phyloP scores from a whole-genome alignment of 2,888 invertebrate genomes.

The Cataglyphis cursor region DNA sequence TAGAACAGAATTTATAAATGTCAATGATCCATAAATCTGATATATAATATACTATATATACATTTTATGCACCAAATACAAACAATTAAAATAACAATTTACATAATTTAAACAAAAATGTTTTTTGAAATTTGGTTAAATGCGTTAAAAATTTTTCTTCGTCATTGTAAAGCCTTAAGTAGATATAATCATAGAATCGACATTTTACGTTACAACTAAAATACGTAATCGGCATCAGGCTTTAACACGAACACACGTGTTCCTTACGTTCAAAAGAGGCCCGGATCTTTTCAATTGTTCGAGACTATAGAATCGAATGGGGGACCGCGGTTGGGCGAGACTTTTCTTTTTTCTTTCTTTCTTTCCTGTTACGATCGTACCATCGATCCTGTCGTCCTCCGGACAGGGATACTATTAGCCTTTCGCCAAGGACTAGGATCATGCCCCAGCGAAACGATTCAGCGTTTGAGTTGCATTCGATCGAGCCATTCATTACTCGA shows the following conservation, averaged over 20 bases:
- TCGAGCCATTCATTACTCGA: conserved; percentile 73
- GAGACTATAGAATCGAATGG: conserved; percentile 40
- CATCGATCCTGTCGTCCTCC: conserved; percentile 61
- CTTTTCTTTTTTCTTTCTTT: conserved; percentile 43
- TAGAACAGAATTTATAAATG: neutral
- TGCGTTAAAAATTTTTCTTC: neutral
- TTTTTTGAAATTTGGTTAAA: neutral
- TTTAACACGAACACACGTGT: conserved; percentile 22
- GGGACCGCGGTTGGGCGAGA: neutral
- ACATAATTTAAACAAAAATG: neutral
- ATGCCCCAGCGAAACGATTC: conserved; percentile 66
- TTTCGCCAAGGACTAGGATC: conserved; percentile 68
- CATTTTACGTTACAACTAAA: neutral
- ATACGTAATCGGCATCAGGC: conserved; percentile 7
- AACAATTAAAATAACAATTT: conserved; percentile 7
- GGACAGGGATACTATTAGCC: conserved; percentile 68
- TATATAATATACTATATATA: neutral
- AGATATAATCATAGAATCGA: neutral
- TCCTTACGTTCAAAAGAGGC: conserved; percentile 21
- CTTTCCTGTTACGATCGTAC: conserved; percentile 49
- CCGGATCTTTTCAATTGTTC: conserved; percentile 28
- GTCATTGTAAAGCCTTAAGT: neutral
- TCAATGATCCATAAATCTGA: neutral
- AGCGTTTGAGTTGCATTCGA: conserved; percentile 62
- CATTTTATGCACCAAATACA: neutral